Evolutionary conservation across 2,113 vertebrate genomes (phyloP), one percentile per base, ranked within the genome.

Genomic region (Cheirogaleus medius): DNA sequence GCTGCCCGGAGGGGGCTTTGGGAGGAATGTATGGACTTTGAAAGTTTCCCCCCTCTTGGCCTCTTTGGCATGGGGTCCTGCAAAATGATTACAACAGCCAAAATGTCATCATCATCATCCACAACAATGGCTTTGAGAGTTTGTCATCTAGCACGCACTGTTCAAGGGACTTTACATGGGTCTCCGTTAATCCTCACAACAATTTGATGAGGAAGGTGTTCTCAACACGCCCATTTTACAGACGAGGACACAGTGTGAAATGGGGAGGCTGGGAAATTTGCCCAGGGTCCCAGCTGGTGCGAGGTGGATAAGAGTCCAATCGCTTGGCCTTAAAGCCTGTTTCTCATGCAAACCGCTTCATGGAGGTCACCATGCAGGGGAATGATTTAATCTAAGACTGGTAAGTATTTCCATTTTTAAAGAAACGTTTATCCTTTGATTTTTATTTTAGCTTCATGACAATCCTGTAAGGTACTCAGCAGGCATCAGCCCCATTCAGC

Each of bases 81-180:
- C 54, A 92, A 80, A 80, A 69, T 17, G 32, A 68, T 63, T 4
- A 56, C 10, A 32, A 17, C 25, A 44, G 69, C 47, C n/a, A 71
- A 54, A 56, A 15, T 34, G 74, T 25, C 73, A 29, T 64, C 42
- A 4, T 54, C 56, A 9, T 49, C 14, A 18, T 6, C 78, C 58
- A 15, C 12, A 20, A 34, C 17, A 37, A 32, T 0, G 74, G 86
- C 39, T 44, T 37, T 32, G 39, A 56, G 56, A 29, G 34, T 49
- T 74, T 78, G 20, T 21, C n/a, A 25, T 17, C 32, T 17, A 39
- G 87, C 15, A 68, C 39, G 83, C 37, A 34, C 32, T 4, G 5
- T 63, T 58, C 23, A 34, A 63, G n/a, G 76, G 32, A 23, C 8
- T 49, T 44, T 42, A 6, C 2, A 2, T 0, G 8, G 4, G 1